Evolutionary conservation across 2,888 invertebrate genomes (phyloP).

Genomic region (Tenthredo distinguenda): DNA sequence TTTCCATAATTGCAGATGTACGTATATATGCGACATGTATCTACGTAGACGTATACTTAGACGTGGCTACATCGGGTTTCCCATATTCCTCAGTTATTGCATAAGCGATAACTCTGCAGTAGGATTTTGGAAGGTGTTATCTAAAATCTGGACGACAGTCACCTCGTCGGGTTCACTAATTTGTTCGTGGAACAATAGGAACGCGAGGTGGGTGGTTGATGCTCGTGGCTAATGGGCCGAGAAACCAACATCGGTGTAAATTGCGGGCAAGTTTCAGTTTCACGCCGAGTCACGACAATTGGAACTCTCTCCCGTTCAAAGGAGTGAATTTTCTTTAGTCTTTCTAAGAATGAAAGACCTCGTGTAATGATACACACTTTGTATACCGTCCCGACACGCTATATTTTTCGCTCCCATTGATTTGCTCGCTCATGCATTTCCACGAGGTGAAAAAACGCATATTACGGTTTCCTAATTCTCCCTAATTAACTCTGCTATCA

Average conservation of each 20-base stretch:
- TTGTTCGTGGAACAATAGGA: conserved; percentile 44
- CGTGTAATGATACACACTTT: conserved; percentile 13
- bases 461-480: background rate
- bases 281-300: conserved; percentile 32
- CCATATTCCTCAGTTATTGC: background rate
- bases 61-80: background rate
- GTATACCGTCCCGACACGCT: conserved; percentile 32
- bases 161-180: conserved; percentile 30
- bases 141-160: conserved; percentile 39
- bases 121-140: background rate
- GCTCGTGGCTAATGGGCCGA: conserved; percentile 46
- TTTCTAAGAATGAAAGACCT: conserved; percentile 23
- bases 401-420: conserved; percentile 15
- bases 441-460: background rate
- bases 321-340: conserved; percentile 20
- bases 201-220: conserved; percentile 30
- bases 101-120: conserved; percentile 3
- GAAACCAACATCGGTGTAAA: conserved; percentile 47
- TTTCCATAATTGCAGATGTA: background rate
- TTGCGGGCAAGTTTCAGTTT: conserved; percentile 46
- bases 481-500: conserved; percentile 2
- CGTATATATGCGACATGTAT: background rate
- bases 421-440: background rate
- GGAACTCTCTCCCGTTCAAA: conserved; percentile 19
- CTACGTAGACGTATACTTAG: background rate